Conservation (phyloP, 2,888 invertebrate genomes). For the Margaritifera margaritifera region DNA sequence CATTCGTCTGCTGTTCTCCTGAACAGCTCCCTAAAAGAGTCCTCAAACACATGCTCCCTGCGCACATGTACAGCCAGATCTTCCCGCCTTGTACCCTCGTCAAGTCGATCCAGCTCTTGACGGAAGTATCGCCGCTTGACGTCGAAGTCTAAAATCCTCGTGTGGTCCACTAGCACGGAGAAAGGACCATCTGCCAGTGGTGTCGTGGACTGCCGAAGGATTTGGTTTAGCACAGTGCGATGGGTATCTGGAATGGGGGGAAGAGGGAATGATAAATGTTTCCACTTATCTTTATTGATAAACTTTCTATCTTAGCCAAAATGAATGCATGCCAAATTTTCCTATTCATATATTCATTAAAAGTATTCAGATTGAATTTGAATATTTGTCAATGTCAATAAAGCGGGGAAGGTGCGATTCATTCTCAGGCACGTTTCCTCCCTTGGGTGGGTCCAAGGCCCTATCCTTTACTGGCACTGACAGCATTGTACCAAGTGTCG, state of each 20-base stretch:
- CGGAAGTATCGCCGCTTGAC: slow-evolving; percentile 90
- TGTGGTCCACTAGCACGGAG: slow-evolving; percentile 89
- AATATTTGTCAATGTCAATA: no score
- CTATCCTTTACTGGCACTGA: no score
- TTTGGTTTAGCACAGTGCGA: slow-evolving; percentile 90
- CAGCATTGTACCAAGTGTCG: no score
- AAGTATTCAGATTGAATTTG: no score
- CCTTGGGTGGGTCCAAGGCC: no score
- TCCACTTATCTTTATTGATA: no score
- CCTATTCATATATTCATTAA: no score
- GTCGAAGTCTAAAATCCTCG: slow-evolving; percentile 90
- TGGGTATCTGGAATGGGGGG: slow-evolving; percentile 80
- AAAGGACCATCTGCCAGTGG: slow-evolving; percentile 90
- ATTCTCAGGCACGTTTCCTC: no score
- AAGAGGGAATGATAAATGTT: neutral
- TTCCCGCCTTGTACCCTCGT: slow-evolving; percentile 79
- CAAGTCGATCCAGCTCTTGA: slow-evolving; percentile 87
- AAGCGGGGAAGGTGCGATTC: no score
- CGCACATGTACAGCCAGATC: slow-evolving; percentile 90
- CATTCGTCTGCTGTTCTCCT: slow-evolving; percentile 88
- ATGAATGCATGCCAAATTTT: no score
- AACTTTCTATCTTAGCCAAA: no score
- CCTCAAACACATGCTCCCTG: slow-evolving; percentile 88
- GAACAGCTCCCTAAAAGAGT: slow-evolving; percentile 89
- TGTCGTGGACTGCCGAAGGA: slow-evolving; percentile 82